phyloP scores from a whole-genome alignment of 2,113 vertebrate species.

The Nibea coibor region DNA sequence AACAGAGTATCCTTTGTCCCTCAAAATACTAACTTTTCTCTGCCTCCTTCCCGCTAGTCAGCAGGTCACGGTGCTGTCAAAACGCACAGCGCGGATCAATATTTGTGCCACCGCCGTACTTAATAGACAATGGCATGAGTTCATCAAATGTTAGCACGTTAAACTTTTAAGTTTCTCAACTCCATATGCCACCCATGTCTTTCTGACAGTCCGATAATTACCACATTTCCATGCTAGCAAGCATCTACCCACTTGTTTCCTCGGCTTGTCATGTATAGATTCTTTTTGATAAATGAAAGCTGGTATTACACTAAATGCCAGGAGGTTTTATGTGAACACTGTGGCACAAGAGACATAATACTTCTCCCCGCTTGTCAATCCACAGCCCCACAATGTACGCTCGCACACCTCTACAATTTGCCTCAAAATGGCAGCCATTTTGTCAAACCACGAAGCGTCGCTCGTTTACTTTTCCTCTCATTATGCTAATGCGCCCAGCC shows the following conservation, averaged over 20 bases:
- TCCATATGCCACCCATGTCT: constrained; percentile 1
- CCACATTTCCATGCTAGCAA: constrained; percentile 1
- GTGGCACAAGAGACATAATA: constrained; percentile 9
- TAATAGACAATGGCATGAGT: background rate
- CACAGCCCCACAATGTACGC: background rate
- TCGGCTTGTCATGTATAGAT: constrained; percentile 27
- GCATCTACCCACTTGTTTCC: constrained; percentile 1
- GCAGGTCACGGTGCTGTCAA: background rate
- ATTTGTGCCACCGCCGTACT: background rate
- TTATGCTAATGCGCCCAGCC: constrained; percentile 65
- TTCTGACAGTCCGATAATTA: constrained; percentile 38
- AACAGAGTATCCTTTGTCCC: background rate
- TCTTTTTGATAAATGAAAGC: constrained; percentile 23
- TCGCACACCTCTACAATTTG: constrained; percentile 43
- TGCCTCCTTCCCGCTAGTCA: background rate
- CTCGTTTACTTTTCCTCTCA: constrained; percentile 59
- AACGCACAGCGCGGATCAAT: constrained; percentile 24
- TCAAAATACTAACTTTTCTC: background rate
- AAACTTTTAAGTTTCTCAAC: too few relatives aligned
- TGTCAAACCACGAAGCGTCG: constrained; percentile 51
- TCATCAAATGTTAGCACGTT: constrained; percentile 11
- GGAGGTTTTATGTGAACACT: background rate
- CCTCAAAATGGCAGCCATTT: constrained; percentile 64
- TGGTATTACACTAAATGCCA: background rate
- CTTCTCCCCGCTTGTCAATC: constrained; percentile 44